Evolutionary conservation across 2,113 vertebrate species (phyloP), one percentile per base, ranked within the genome.

Genomic region (Corythoichthys intestinalis): DNA sequence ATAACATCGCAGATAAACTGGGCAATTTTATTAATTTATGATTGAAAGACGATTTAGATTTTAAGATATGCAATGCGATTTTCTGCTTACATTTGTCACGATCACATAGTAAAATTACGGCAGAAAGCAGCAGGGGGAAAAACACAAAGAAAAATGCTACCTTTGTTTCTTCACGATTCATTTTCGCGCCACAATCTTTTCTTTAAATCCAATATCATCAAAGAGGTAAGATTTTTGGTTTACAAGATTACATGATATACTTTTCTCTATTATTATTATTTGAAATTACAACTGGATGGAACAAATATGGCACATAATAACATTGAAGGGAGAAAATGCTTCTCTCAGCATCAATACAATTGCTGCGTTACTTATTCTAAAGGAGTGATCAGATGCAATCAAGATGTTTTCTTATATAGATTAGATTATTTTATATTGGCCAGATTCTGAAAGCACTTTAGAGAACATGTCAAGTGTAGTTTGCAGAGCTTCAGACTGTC

Each of bases 351-450:
- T 37, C 38, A 12, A 59, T 70, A 67, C 6, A 46, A 28, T 65
- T 35, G 53, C 8, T 35, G 6, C 17, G 17, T 20, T 58, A 37
- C 38, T 57, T 57, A 10, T 34, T 12, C 20, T 10, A 38, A 14
- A 58, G 35, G 56, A 58, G 15, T 37, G 7, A 54, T 82, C 65
- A 77, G 80, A 74, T 67, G 65, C 67, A 80, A 58, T 72, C 60
- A 48, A 54, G 46, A 70, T 70, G 79, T 56, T 3, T 59, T 15
- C 38, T 73, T 62, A 69, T 47, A 28, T 28, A 28, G 20, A 28
- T 28, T 28, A 28, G 20, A 47, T 15, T 5, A 41, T 52, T 70
- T 74, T 75, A 58, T 57, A 75, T 63, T 28, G 52, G 67, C 2
- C n/a, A 71, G 67, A 61, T 49, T 69, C 0, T 49, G 41, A 66